Conservation (phyloP, 2,888 invertebrate genomes). For the Synanthedon andrenaeformis region DNA sequence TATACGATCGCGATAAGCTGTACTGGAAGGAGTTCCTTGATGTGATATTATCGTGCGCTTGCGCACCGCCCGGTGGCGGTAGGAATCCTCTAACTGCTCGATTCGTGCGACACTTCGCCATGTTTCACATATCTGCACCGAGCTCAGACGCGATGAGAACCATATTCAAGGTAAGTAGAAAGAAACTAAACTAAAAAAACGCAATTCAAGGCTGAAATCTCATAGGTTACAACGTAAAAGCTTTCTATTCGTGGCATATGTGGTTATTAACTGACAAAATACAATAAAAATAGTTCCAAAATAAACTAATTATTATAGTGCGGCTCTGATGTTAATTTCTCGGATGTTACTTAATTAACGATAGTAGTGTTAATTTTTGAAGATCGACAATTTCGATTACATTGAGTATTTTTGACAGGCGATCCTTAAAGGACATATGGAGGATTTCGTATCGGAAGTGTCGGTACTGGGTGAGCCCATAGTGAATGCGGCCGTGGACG, state of each 20-base stretch:
- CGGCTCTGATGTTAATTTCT: too few species aligned
- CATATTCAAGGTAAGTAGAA: constrained; percentile 74
- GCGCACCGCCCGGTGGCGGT: constrained; percentile 93
- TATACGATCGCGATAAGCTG: constrained; percentile 89
- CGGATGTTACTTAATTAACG: too few species aligned
- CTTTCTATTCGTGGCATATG: too few species aligned
- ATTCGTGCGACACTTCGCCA: constrained; percentile 89
- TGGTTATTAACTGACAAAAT: too few species aligned
- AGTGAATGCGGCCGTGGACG: constrained; percentile 85
- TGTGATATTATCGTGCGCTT: constrained; percentile 84
- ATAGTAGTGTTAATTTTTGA: not conserved
- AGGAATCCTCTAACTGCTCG: constrained; percentile 86
- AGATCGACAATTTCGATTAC: not conserved
- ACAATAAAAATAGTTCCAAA: too few species aligned
- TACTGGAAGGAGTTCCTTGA: constrained; percentile 91
- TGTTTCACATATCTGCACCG: constrained; percentile 86
- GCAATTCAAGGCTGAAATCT: too few species aligned
- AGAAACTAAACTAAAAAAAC: too few species aligned
- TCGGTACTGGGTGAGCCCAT: constrained; percentile 76
- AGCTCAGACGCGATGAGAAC: constrained; percentile 79
- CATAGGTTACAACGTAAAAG: too few species aligned
- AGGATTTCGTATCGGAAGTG: constrained; percentile 80
- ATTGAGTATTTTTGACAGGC: constrained; percentile 55
- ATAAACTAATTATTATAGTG: too few species aligned
- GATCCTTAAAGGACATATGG: constrained; percentile 81